A percentile compares a stretch with the other conserved stretches of the same genome.
phyloP scores from a whole-genome alignment of 2,113 vertebrate species.

The Oreochromis aureus region DNA sequence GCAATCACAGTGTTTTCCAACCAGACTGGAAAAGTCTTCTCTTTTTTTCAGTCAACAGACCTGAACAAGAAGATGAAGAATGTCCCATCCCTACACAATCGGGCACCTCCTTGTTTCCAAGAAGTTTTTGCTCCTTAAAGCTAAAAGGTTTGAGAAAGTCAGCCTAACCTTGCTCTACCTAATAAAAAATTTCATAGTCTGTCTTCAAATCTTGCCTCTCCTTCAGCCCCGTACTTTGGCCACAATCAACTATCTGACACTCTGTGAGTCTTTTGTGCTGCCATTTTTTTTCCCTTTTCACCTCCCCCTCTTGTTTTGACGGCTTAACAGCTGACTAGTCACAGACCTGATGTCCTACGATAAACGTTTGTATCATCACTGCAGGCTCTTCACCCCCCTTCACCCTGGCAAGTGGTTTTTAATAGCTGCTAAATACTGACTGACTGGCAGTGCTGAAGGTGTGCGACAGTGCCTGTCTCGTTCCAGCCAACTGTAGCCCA shows the following conservation, averaged over 20 bases:
- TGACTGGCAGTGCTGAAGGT: neutral
- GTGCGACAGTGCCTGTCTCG: neutral
- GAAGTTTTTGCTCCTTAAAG: neutral
- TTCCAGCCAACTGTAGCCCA: neutral
- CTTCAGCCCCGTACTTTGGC: neutral
- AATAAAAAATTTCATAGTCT: neutral
- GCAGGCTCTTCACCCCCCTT: conserved; percentile 4
- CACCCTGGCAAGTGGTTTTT: conserved; percentile 15
- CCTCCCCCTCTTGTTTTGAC: neutral
- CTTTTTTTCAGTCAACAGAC: neutral
- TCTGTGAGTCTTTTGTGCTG: neutral
- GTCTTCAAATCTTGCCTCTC: neutral
- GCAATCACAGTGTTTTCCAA: neutral
- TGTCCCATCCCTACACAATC: neutral
- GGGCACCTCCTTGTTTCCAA: neutral
- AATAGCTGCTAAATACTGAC: conserved; percentile 25
- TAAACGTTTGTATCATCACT: neutral
- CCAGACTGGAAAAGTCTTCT: neutral
- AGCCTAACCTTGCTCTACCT: neutral
- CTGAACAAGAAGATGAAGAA: neutral
- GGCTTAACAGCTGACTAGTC: neutral
- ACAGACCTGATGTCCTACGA: neutral
- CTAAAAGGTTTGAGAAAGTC: neutral
- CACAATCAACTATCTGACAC: neutral
- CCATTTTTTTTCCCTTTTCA: neutral